phyloP scores from a whole-genome alignment of 2,888 invertebrate species.

The Chironomus tentans region DNA sequence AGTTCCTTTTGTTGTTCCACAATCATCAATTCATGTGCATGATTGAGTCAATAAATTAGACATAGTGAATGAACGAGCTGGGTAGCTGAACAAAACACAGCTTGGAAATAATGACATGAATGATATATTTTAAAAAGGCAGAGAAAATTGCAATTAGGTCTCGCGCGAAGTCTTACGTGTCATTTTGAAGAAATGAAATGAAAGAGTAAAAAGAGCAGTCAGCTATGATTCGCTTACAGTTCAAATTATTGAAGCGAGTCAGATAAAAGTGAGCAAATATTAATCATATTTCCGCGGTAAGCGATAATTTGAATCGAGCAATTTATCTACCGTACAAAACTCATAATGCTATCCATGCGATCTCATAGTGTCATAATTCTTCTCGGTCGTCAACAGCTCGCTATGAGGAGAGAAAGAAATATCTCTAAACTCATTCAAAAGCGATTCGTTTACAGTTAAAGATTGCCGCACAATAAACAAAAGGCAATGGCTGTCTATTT shows the following conservation, averaged over 20 bases:
- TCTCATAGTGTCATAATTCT: conserved; percentile 25
- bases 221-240: background rate
- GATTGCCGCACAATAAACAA: conserved; percentile 16
- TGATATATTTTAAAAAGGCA: background rate
- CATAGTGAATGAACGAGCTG: background rate
- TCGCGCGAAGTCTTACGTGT: background rate
- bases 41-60: background rate
- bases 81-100: background rate
- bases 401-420: background rate
- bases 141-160: background rate
- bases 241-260: background rate
- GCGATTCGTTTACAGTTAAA: conserved; percentile 25
- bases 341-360: conserved; percentile 17
- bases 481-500: conserved; percentile 1
- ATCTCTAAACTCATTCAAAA: background rate
- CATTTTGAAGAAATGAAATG: background rate
- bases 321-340: conserved; percentile 7
- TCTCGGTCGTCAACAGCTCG: conserved; percentile 23
- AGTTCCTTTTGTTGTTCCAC: too few species aligned
- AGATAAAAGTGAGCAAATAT: conserved; percentile 3
- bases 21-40: background rate
- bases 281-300: conserved; percentile 22
- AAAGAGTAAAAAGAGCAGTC: too few species aligned
- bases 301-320: conserved; percentile 8
- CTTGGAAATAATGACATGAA: background rate